Evolutionary conservation across 2,888 invertebrate genomes (phyloP).

Genomic region (Agonopterix alstromeriana): DNA sequence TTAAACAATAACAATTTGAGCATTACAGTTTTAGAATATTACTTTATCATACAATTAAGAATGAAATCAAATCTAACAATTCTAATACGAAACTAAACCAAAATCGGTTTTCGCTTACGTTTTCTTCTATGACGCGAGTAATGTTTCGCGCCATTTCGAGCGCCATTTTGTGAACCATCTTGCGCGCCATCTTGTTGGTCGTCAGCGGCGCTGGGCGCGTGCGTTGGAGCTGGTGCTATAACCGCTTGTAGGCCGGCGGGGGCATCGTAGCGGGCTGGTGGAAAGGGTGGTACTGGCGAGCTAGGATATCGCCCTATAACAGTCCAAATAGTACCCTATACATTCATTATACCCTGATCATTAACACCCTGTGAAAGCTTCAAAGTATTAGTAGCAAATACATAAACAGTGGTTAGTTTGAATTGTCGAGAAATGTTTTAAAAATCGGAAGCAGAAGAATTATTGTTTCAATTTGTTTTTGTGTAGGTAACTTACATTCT

Average conservation of each 20-base stretch:
- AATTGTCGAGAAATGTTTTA: too few species aligned
- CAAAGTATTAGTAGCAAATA: conserved; percentile 15
- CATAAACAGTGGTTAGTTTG: not conserved
- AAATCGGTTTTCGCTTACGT: conserved; percentile 60
- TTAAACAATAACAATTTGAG: conserved; percentile 5
- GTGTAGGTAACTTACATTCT: too few species aligned
- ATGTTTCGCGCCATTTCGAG: conserved; percentile 19
- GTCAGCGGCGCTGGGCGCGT: conserved; percentile 15
- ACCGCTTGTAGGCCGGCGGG: conserved; percentile 59
- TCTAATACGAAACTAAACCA: conserved; percentile 38
- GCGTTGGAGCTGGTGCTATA: conserved; percentile 57
- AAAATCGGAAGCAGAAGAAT: too few species aligned
- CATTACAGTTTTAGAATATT: conserved; percentile 3
- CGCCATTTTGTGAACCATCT: conserved; percentile 15
- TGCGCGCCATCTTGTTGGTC: conserved; percentile 6
- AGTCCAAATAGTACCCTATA: conserved; percentile 63
- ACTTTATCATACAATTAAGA: conserved; percentile 16
- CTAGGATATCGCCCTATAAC: conserved; percentile 68
- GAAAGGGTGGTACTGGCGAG: conserved; percentile 67
- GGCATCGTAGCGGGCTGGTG: conserved; percentile 61
- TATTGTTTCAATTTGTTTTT: not conserved
- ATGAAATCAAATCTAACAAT: conserved; percentile 11
- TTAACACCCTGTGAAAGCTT: conserved; percentile 7
- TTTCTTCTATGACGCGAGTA: conserved; percentile 44
- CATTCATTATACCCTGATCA: conserved; percentile 45